Conservation (phyloP, 2,113 vertebrate genomes). For the Bombycilla garrulus region DNA sequence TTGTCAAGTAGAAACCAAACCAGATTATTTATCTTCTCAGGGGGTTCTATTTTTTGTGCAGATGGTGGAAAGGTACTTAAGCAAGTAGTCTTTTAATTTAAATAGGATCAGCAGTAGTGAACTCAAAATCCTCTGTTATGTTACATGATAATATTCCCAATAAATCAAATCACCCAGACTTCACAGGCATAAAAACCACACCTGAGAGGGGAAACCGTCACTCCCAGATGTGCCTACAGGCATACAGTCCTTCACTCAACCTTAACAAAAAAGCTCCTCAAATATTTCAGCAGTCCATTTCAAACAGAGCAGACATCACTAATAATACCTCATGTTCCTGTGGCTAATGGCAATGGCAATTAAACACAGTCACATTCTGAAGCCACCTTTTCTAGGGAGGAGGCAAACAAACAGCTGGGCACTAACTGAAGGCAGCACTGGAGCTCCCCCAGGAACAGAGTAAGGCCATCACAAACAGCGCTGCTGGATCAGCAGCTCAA, state of each 20-base stretch:
- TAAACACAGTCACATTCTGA: background rate
- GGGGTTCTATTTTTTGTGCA: background rate
- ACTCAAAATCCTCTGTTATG: background rate
- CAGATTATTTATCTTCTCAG: background rate
- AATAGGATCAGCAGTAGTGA: background rate
- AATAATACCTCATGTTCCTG: background rate
- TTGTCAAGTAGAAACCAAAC: background rate
- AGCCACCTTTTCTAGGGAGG: background rate
- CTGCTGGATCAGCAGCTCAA: background rate
- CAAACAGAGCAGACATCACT: background rate
- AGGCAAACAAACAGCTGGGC: background rate
- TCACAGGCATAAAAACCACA: background rate
- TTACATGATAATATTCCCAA: background rate
- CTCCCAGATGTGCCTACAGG: background rate
- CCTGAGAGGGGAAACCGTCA: background rate
- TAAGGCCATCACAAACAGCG: accelerated
- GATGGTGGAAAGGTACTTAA: background rate
- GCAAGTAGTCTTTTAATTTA: background rate
- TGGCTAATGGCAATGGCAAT: background rate
- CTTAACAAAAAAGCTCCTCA: background rate
- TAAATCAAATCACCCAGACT: background rate
- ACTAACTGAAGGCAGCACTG: background rate
- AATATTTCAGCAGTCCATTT: background rate
- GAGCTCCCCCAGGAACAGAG: background rate
- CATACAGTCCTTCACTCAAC: background rate